Evolutionary conservation across 2,888 invertebrate genomes (phyloP).

Genomic region (Drosophila helvetica): DNA sequence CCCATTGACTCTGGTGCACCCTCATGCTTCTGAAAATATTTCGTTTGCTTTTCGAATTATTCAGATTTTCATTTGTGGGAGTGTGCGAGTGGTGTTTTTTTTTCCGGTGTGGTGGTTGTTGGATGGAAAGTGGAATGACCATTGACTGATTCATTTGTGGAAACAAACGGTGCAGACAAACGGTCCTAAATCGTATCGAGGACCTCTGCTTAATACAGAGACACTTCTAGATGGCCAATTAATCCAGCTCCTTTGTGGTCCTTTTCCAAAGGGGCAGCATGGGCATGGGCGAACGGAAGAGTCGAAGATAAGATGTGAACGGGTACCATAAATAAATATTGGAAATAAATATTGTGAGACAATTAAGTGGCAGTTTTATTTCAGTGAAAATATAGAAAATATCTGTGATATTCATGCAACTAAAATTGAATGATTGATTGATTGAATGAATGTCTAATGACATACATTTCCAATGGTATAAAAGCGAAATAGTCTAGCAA

Average conservation of each 20-base stretch:
- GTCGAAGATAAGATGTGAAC: too few relatives aligned
- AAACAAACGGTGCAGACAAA: slow-evolving; percentile 44
- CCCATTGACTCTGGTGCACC: slow-evolving; percentile 30
- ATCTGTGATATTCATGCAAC: too few relatives aligned
- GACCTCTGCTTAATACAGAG: slow-evolving; percentile 1
- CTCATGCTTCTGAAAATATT: slow-evolving; percentile 39
- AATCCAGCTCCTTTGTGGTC: slow-evolving; percentile 21
- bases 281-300: too few relatives aligned
- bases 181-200: slow-evolving; percentile 46
- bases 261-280: too few relatives aligned
- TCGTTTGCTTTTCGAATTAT: slow-evolving; percentile 47
- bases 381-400: too few relatives aligned
- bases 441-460: too few relatives aligned
- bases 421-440: too few relatives aligned
- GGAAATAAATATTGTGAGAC: too few relatives aligned
- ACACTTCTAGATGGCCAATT: slow-evolving; percentile 7
- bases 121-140: slow-evolving; percentile 30
- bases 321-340: too few relatives aligned
- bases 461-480: too few relatives aligned
- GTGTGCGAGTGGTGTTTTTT: slow-evolving; percentile 24
- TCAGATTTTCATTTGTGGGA: slow-evolving; percentile 40
- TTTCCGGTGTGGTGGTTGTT: slow-evolving; percentile 40
- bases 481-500: too few relatives aligned
- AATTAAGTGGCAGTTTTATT: too few relatives aligned
- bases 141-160: slow-evolving; percentile 73